phyloP scores from a whole-genome alignment of 2,888 invertebrate genomes.

The Hydraecia micacea region DNA sequence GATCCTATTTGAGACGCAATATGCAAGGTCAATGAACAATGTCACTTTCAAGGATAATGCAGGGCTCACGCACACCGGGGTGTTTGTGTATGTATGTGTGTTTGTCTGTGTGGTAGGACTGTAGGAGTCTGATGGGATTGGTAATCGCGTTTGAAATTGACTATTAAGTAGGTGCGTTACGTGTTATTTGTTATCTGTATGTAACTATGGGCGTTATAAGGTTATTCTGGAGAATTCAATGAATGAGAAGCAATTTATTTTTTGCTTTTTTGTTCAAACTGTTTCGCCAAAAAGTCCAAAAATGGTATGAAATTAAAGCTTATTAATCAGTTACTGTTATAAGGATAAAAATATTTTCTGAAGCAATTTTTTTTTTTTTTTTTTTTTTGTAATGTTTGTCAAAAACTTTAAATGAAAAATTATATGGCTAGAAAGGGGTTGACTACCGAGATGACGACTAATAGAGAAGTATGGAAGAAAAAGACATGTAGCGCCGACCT shows the following conservation, averaged over 20 bases:
- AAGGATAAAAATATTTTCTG: not conserved
- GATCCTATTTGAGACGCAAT: constrained; percentile 68
- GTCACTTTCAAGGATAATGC: constrained; percentile 73
- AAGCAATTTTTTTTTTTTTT: too few relatives aligned
- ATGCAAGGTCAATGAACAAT: constrained; percentile 72
- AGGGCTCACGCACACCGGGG: constrained; percentile 54
- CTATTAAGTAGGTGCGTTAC: constrained; percentile 14
- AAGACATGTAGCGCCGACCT: too few relatives aligned
- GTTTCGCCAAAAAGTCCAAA: not conserved
- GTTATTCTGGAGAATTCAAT: not conserved
- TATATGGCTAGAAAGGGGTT: too few relatives aligned
- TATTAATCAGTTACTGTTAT: not conserved
- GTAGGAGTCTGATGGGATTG: constrained; percentile 33
- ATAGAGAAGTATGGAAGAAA: too few relatives aligned
- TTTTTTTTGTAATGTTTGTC: not conserved
- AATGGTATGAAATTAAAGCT: not conserved
- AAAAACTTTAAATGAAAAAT: too few relatives aligned
- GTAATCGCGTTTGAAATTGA: constrained; percentile 24
- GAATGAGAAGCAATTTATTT: too few relatives aligned
- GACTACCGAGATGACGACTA: too few relatives aligned
- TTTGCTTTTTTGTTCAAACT: not conserved
- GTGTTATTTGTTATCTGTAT: not conserved
- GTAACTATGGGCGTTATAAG: not conserved
- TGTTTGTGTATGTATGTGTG: constrained; percentile 14
- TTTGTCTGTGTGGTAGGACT: constrained; percentile 13